phyloP scores from a whole-genome alignment of 2,888 invertebrate species.

The Parthenolecanium corni region DNA sequence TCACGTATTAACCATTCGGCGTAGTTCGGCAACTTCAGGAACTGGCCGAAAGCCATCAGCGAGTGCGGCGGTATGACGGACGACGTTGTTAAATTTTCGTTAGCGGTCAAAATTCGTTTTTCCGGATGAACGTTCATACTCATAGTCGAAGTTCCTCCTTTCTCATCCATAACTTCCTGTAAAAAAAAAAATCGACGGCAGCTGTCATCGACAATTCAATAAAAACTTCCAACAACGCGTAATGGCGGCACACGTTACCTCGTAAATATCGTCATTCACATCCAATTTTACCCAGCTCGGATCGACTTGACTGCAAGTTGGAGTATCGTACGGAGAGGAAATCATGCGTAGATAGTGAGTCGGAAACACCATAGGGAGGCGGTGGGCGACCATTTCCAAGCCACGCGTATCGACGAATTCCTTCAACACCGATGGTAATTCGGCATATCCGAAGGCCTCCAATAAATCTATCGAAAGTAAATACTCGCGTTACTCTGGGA shows the following conservation, averaged over 20 bases:
- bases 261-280: constrained; percentile 42
- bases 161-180: constrained; percentile 19
- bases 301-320: constrained; percentile 40
- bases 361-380: constrained; percentile 64
- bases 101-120: constrained; percentile 14
- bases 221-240: background rate
- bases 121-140: constrained; percentile 14
- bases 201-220: too few relatives aligned
- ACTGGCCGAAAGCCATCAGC: constrained; percentile 77
- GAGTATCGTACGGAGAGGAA: constrained; percentile 19
- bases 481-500: too few relatives aligned
- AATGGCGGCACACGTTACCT: constrained; percentile 36
- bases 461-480: constrained; percentile 1
- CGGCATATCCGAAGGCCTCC: constrained; percentile 20
- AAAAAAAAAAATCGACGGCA: background rate
- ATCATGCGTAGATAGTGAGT: constrained; percentile 21
- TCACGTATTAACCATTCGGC: constrained; percentile 77
- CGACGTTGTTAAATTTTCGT: constrained; percentile 12
- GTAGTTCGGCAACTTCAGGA: constrained; percentile 78
- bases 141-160: constrained; percentile 8
- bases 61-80: constrained; percentile 69
- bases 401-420: constrained; percentile 83
- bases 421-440: constrained; percentile 43
- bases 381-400: constrained; percentile 73
- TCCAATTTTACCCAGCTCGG: constrained; percentile 56